Percentiles rank a stretch among this genome's conserved stretches.
Conservation (phyloP, 2,113 vertebrate genomes). For the Hiodon tergisus region DNA sequence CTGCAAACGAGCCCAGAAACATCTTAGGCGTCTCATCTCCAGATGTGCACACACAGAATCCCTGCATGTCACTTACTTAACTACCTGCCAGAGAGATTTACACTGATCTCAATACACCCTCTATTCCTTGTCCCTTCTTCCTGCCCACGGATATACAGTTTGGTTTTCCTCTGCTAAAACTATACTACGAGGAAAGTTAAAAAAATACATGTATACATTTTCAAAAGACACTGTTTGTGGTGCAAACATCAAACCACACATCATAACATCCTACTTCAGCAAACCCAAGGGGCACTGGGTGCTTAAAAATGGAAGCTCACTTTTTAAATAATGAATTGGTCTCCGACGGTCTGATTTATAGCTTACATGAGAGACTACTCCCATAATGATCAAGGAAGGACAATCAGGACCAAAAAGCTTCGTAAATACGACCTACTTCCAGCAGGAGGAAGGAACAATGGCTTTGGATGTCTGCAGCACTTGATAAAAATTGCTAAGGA, state of each 20-base stretch:
- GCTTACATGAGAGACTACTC: not conserved
- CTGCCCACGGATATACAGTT: not conserved
- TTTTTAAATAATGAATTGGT: no score
- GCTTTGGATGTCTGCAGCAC: not conserved
- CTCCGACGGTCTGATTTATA: not conserved
- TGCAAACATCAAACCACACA: not conserved
- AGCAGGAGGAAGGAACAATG: not conserved
- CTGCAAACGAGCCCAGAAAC: not conserved
- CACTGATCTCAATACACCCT: not conserved
- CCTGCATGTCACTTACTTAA: not conserved
- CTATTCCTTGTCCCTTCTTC: not conserved
- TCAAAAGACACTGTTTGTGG: not conserved
- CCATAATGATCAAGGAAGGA: not conserved
- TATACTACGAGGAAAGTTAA: no score
- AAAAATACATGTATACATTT: not conserved
- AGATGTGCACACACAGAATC: not conserved
- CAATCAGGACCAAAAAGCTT: not conserved
- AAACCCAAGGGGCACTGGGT: no score
- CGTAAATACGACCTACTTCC: not conserved
- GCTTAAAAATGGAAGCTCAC: no score
- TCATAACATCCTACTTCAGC: no score
- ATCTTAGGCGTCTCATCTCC: not conserved
- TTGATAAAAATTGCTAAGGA: not conserved
- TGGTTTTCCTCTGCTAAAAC: no score
- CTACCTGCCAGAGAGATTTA: not conserved